Evolutionary conservation across 2,888 invertebrate genomes (phyloP).

Genomic region (Cryptosula pallasiana): DNA sequence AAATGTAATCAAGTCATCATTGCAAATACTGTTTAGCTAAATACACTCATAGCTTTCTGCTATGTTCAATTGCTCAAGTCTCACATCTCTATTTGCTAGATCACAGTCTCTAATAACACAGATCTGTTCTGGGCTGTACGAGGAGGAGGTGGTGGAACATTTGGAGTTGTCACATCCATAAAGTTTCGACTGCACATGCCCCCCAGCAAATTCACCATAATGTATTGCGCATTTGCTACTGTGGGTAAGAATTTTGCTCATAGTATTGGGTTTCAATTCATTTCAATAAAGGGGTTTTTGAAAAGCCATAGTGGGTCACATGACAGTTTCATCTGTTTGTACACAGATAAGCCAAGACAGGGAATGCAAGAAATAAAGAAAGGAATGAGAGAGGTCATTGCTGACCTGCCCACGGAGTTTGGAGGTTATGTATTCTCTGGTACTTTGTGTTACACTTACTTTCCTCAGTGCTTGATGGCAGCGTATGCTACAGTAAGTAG

Average conservation of each 20-base stretch:
- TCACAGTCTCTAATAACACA: conserved; percentile 24
- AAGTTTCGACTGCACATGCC: conserved; percentile 30
- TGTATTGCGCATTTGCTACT: not conserved
- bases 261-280: too few species aligned
- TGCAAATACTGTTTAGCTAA: too few species aligned
- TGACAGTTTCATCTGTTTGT: too few species aligned
- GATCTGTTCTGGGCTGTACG: conserved; percentile 33
- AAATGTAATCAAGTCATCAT: too few species aligned
- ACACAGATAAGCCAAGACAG: too few species aligned
- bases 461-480: not conserved
- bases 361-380: not conserved
- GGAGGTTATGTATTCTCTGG: not conserved
- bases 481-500: not conserved
- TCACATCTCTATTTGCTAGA: conserved; percentile 20
- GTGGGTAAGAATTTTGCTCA: not conserved
- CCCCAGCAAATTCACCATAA: conserved; percentile 15
- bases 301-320: too few species aligned
- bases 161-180: conserved; percentile 30
- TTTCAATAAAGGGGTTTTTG: too few species aligned
- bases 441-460: not conserved
- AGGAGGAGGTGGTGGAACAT: conserved; percentile 32
- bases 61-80: too few species aligned
- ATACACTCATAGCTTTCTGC: too few species aligned
- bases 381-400: not conserved
- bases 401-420: not conserved